These are phyloP conservation scores for Lasioglossum lativentre DNA, from an alignment of 2,888 invertebrate species.

Conservation along the genomic window DNA sequence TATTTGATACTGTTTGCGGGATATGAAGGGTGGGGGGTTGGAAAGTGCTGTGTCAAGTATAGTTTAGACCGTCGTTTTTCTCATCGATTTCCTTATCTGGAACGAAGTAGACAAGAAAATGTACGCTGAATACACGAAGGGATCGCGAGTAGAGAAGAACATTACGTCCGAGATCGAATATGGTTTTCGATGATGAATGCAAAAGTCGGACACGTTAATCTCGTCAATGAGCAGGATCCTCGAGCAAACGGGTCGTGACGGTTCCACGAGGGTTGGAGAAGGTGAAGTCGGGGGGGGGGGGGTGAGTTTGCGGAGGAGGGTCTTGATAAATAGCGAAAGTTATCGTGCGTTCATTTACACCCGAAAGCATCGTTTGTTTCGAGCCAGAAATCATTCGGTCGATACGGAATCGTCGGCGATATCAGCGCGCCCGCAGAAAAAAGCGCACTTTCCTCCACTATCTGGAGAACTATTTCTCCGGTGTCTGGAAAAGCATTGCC, in stretches of 20 bases:
- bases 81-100: too few species aligned
- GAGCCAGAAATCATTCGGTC: conserved; percentile 69
- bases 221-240: conserved; percentile 7
- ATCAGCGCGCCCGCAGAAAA: conserved; percentile 60
- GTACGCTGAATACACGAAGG: too few species aligned
- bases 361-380: conserved; percentile 66
- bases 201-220: neutral
- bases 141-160: neutral
- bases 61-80: too few species aligned
- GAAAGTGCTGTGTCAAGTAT: neutral
- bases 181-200: neutral
- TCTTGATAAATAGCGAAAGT: conserved; percentile 57
- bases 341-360: conserved; percentile 64
- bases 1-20: neutral
- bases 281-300: neutral
- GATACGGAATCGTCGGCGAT: conserved; percentile 70
- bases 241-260: conserved; percentile 8
- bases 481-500: conserved; percentile 75
- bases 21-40: neutral
- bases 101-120: too few species aligned
- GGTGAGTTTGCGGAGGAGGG: conserved; percentile 8
- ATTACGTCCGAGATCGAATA: neutral
- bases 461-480: conserved; percentile 75
- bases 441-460: conserved; percentile 72
- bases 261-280: neutral